Percentiles rank a stretch among this genome's conserved stretches.
Conservation (phyloP, 2,113 vertebrate species). For the Numida meleagris region DNA sequence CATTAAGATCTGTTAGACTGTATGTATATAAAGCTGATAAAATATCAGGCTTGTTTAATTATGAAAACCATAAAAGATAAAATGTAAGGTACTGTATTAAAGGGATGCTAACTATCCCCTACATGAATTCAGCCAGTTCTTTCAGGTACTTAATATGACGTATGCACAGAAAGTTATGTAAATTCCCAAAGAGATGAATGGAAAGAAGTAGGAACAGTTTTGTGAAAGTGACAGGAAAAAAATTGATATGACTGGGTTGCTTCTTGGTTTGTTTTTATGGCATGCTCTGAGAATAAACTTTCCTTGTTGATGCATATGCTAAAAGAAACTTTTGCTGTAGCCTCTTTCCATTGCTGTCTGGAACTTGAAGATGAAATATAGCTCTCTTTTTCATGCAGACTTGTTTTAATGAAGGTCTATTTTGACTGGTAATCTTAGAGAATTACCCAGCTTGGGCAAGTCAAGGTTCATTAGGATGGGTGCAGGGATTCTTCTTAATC, state of each 20-base stretch:
- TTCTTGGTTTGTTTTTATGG: background rate
- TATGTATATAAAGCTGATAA: background rate
- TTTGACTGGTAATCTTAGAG: background rate
- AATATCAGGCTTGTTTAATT: background rate
- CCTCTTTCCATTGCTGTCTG: background rate
- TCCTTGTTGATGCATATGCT: background rate
- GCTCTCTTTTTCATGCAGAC: background rate
- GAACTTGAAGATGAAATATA: background rate
- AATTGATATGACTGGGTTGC: background rate
- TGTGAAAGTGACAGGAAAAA: background rate
- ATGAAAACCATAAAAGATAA: background rate
- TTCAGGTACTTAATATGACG: background rate
- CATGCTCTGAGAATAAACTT: background rate
- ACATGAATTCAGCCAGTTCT: background rate
- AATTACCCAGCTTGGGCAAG: background rate
- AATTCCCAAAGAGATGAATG: accelerated
- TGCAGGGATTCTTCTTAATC: background rate
- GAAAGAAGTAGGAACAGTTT: background rate
- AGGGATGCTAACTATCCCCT: background rate
- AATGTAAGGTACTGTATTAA: background rate
- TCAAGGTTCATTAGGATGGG: background rate
- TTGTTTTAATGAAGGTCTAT: background rate
- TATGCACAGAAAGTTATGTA: background rate
- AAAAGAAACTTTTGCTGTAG: conserved; percentile 8
- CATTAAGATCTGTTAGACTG: background rate